phyloP scores from a whole-genome alignment of 2,113 vertebrate species.

The Eulemur macaco region DNA sequence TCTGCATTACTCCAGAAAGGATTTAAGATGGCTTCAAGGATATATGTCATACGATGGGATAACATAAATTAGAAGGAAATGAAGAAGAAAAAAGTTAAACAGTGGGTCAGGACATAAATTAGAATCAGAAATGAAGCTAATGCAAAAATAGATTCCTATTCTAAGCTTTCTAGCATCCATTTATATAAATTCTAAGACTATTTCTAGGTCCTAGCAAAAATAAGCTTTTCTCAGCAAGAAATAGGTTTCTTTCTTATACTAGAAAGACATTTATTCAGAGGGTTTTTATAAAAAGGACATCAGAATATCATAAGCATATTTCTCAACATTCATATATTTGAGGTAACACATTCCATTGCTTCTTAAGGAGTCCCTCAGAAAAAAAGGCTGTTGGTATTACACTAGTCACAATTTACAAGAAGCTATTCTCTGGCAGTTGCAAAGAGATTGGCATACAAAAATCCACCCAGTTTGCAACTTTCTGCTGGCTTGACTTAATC shows the following conservation, averaged over 20 bases:
- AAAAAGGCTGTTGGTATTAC: neutral
- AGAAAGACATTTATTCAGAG: neutral
- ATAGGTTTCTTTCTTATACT: neutral
- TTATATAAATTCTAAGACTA: constrained; percentile 43
- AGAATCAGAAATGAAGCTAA: constrained; percentile 49
- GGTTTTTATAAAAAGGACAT: neutral
- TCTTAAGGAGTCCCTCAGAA: neutral
- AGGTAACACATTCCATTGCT: neutral
- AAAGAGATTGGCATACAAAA: neutral
- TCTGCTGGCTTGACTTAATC: neutral
- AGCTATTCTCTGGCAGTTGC: neutral
- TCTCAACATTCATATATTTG: neutral
- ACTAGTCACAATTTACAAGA: neutral
- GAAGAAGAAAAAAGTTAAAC: constrained; percentile 32
- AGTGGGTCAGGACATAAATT: constrained; percentile 42
- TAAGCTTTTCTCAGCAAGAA: neutral
- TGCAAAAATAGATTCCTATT: constrained; percentile 14
- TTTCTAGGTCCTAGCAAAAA: constrained; percentile 5
- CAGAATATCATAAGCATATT: neutral
- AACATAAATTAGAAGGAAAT: constrained; percentile 57
- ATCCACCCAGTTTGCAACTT: neutral
- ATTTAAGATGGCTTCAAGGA: neutral
- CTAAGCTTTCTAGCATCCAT: constrained; percentile 23
- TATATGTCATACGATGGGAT: neutral
- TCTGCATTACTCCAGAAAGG: neutral